These are phyloP conservation scores for Drosophila baimaii DNA, from an alignment of 1,140 invertebrate species.

Conservation along the genomic window DNA sequence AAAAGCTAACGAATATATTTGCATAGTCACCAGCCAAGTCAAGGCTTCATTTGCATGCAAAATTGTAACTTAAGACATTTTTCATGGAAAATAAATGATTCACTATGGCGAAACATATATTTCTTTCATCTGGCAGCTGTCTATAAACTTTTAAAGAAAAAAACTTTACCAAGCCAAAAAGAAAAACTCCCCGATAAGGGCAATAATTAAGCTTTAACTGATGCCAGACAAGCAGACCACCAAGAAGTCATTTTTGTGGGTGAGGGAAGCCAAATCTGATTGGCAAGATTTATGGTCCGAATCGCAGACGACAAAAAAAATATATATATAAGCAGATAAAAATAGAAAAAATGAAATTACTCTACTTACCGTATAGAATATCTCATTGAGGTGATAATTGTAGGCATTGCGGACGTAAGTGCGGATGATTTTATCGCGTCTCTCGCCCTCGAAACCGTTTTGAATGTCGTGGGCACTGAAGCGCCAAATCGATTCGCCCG, in stretches of 20 bases:
- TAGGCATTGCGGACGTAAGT: conserved; percentile 97
- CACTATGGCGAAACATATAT: conserved; percentile 22
- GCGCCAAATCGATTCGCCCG: conserved; percentile 92
- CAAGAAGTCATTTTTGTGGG: conserved; percentile 14
- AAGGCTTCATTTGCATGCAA: conserved; percentile 18
- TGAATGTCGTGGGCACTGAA: conserved; percentile 93
- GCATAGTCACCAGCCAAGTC: conserved; percentile 18
- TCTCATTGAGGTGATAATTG: conserved; percentile 97
- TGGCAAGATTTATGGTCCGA: conserved; percentile 57
- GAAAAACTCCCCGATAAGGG: conserved; percentile 43
- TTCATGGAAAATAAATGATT: conserved; percentile 19
- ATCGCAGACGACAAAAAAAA: conserved; percentile 9
- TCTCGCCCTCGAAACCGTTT: conserved; percentile 94
- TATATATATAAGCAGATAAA: conserved; percentile 2
- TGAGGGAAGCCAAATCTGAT: conserved; percentile 55
- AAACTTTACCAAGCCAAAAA: conserved; percentile 43
- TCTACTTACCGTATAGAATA: conserved; percentile 94
- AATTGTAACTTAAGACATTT: conserved; percentile 15
- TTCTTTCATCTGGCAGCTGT: conserved; percentile 35
- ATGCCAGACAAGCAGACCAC: conserved; percentile 28
- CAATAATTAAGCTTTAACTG: conserved; percentile 55
- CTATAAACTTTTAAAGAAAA: conserved; percentile 38
- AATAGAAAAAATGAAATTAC: conserved; percentile 40
- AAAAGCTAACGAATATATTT: conserved; percentile 2
- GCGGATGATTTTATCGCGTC: conserved; percentile 95